These are phyloP conservation scores for Bombus waltoni DNA, from an alignment of 1,140 invertebrate genomes.

Conservation along the genomic window DNA sequence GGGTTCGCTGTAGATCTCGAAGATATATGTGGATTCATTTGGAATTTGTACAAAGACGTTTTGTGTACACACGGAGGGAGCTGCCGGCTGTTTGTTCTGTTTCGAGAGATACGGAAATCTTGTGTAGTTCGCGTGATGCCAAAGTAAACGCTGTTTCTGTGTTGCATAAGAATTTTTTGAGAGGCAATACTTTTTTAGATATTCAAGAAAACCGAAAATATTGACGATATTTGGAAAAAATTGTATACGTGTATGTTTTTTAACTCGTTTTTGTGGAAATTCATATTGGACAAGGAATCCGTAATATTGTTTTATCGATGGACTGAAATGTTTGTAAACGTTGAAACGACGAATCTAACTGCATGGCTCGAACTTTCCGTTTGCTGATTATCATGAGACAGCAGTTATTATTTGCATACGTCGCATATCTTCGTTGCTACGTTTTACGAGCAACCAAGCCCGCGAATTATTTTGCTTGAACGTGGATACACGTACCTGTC, in stretches of 20 bases:
- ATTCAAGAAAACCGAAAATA: neutral
- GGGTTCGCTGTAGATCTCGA: neutral
- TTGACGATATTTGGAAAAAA: neutral
- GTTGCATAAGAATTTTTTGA: neutral
- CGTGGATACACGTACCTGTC: conserved; percentile 60
- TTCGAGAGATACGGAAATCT: neutral
- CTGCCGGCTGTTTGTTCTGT: neutral
- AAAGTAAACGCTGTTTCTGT: neutral
- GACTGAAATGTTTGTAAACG: neutral
- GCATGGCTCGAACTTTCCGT: neutral
- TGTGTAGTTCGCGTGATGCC: neutral
- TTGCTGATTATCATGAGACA: neutral
- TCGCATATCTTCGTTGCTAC: neutral
- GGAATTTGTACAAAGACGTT: neutral
- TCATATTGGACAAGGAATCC: neutral
- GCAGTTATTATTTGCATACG: conserved; percentile 26
- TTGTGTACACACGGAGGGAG: neutral
- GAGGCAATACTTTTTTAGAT: neutral
- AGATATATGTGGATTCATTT: neutral
- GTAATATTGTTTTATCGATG: no score
- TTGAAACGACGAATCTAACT: neutral
- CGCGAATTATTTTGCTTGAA: conserved; percentile 8
- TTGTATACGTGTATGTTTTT: neutral
- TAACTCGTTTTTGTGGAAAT: neutral
- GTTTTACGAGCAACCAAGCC: neutral